Conservation (phyloP, 2,888 invertebrate genomes). For the Galerucella pusilla region DNA sequence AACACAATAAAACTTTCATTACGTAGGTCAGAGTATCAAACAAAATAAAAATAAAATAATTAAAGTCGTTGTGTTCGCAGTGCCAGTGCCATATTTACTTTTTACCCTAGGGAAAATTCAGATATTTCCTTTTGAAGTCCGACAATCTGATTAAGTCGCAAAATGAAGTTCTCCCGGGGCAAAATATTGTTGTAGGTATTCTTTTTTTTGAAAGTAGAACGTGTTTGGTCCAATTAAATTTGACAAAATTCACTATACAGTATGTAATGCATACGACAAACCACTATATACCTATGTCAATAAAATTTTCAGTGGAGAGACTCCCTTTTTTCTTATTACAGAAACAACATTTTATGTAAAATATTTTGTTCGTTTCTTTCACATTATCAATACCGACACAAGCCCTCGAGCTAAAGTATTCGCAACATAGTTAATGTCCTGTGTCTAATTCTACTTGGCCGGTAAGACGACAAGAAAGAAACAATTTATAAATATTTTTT, state of each 20-base stretch:
- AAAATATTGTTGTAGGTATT: not conserved
- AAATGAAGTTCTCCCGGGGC: not conserved
- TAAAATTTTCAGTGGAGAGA: no score
- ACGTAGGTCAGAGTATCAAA: not conserved
- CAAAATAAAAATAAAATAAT: slow-evolving; percentile 5
- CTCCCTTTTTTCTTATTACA: no score
- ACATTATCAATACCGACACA: slow-evolving; percentile 12
- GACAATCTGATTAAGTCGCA: not conserved
- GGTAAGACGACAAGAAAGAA: slow-evolving; percentile 8
- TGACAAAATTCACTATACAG: not conserved
- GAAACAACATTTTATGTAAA: not conserved
- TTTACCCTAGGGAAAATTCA: not conserved
- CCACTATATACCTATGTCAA: no score
- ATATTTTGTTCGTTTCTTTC: not conserved
- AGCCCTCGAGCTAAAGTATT: slow-evolving; percentile 8
- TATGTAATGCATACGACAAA: no score
- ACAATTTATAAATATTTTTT: slow-evolving; percentile 30
- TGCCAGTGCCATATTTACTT: not conserved
- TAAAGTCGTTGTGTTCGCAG: not conserved
- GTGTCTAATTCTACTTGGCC: slow-evolving; percentile 8
- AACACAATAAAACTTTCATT: slow-evolving; percentile 9
- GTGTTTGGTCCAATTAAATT: not conserved
- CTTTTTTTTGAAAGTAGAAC: not conserved
- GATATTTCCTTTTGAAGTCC: not conserved
- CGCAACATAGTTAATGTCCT: slow-evolving; percentile 7